These are phyloP conservation scores for Eulacestoma nigropectus DNA, from an alignment of 2,113 vertebrate genomes.

Conservation along the genomic window DNA sequence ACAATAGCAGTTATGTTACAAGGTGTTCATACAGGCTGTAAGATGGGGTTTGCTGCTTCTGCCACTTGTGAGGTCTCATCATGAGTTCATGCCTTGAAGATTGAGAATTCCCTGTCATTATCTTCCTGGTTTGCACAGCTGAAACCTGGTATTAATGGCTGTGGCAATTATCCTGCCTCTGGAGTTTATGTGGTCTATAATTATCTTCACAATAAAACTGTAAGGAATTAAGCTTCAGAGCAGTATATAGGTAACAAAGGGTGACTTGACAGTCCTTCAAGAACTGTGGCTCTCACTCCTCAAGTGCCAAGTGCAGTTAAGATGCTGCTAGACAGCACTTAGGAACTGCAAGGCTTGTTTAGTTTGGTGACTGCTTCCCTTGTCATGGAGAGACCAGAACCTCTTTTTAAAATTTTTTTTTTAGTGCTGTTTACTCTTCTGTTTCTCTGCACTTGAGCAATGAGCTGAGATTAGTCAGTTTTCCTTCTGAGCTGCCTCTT, in stretches of 20 bases:
- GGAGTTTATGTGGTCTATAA: background rate
- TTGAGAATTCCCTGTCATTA: background rate
- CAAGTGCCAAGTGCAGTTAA: background rate
- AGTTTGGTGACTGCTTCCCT: background rate
- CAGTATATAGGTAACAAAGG: background rate
- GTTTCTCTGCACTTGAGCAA: background rate
- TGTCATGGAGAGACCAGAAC: background rate
- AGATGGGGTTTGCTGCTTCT: background rate
- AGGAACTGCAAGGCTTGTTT: background rate
- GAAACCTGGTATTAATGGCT: background rate
- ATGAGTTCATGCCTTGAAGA: background rate
- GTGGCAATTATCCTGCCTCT: background rate
- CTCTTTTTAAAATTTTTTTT: background rate
- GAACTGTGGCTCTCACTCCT: background rate
- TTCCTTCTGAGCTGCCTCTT: background rate
- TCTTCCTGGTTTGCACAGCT: background rate
- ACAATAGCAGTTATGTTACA: background rate
- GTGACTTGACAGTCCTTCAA: background rate
- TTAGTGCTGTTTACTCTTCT: background rate
- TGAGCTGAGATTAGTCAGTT: background rate
- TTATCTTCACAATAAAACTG: constrained; percentile 44
- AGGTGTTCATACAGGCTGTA: background rate
- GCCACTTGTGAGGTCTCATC: constrained; percentile 25
- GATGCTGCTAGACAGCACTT: background rate
- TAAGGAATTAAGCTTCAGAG: background rate